phyloP scores from a whole-genome alignment of 2,888 invertebrate species.

The Rotaria socialis region DNA sequence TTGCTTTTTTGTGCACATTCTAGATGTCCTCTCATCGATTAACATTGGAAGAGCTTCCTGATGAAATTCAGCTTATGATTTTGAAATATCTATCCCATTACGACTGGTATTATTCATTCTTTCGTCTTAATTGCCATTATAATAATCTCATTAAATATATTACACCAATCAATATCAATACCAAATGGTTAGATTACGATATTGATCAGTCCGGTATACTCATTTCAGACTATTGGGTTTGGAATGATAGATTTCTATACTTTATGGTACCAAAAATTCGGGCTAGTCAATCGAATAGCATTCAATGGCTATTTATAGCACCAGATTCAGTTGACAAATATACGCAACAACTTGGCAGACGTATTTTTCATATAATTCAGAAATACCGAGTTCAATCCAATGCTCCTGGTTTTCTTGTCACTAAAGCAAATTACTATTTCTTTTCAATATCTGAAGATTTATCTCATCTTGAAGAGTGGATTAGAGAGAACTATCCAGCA shows the following conservation, averaged over 20 bases:
- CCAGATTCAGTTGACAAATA: background rate
- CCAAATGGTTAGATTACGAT: background rate
- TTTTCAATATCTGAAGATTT: background rate
- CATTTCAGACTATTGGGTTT: background rate
- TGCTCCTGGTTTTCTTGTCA: background rate
- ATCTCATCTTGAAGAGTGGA: background rate
- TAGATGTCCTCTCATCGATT: background rate
- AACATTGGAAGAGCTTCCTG: background rate
- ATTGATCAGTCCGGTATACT: background rate
- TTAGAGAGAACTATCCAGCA: background rate
- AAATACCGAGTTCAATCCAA: background rate
- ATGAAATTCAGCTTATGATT: background rate
- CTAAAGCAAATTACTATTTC: background rate
- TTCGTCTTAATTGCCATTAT: background rate
- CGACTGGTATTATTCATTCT: background rate
- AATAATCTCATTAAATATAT: background rate
- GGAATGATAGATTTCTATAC: background rate
- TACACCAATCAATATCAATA: background rate
- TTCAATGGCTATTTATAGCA: background rate
- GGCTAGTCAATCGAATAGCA: background rate
- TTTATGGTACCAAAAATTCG: background rate
- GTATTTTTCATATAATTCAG: background rate
- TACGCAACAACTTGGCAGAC: background rate
- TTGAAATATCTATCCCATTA: background rate
- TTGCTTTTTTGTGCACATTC: background rate